A percentile compares a stretch with the other conserved stretches of the same genome.
phyloP scores from a whole-genome alignment of 92 coral and sea anemone species.

The Actinostola sp. region DNA sequence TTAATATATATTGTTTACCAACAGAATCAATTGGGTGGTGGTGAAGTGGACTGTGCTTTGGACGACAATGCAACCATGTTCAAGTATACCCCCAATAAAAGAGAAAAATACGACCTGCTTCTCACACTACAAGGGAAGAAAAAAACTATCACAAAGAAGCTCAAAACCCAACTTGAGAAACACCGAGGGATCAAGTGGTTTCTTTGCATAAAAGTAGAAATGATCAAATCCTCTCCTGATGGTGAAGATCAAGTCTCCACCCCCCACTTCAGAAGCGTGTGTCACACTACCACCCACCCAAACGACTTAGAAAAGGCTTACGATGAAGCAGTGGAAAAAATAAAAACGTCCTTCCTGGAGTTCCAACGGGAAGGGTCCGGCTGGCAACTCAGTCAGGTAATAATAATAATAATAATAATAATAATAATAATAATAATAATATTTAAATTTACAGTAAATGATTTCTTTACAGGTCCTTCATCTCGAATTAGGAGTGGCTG shows the following conservation, averaged over 20 bases:
- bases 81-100: conserved; percentile 15
- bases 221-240: conserved; percentile 12
- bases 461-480: too few relatives aligned
- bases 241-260: conserved; percentile 25
- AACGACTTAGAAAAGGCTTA: conserved; percentile 22
- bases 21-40: too few relatives aligned
- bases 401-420: too few relatives aligned
- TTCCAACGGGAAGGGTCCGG: conserved; percentile 41
- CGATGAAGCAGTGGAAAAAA: conserved; percentile 19
- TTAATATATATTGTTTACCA: too few relatives aligned
- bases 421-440: too few relatives aligned
- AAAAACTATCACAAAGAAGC: not conserved
- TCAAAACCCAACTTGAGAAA: conserved; percentile 12
- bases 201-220: conserved; percentile 2
- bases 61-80: too few relatives aligned
- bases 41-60: too few relatives aligned
- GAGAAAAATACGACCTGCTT: conserved; percentile 30
- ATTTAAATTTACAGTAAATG: too few relatives aligned
- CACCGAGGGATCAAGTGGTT: conserved; percentile 29
- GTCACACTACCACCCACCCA: conserved; percentile 7
- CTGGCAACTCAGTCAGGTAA: conserved; percentile 29
- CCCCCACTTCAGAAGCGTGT: conserved; percentile 47
- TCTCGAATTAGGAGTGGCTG: conserved; percentile 28
- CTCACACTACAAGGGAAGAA: conserved; percentile 7
- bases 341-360: too few relatives aligned